Evolutionary conservation across 2,888 invertebrate genomes (phyloP), one percentile per base, ranked within the genome.

Genomic region (Crepidodera aurea): DNA sequence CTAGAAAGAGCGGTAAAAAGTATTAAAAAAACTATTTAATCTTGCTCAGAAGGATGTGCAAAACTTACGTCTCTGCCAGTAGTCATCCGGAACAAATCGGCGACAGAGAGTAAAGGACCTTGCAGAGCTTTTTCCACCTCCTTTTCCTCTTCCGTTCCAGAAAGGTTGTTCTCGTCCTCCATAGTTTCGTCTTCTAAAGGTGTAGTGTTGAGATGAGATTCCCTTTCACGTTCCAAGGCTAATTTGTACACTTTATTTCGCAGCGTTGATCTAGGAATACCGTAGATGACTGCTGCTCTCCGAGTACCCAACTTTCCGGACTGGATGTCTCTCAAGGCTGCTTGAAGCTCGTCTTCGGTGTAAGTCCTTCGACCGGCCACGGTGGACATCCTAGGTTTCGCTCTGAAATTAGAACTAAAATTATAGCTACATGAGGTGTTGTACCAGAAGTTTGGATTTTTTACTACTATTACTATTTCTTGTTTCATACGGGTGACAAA

Each of bases 211-310:
- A 85, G 78, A 83, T 89, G 80, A 80, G 85, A 86, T 76, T 90
- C 90, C 71, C 88, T 85, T 76, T 87, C 87, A 51, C 87, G 85
- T 73, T 92, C 92, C 82, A 89, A 83, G 59, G 88, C 86, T 76
- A 92, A 84, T 81, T 94, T 94, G 85, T 92, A 91, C 78, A 93
- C 94, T 83, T 98, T 98, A 84, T 97, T 98, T 66, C 98, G 88
- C 51, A 98, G 87, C 19, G 97, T 98, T 69, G 98, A 96, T 8
- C 65, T 88, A 5, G 98, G 98, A 78, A 98, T 96, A 74, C 96
- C 96, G 82, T 98, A 98, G 74, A 96, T 91, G 56, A 94, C 94
- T 54, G 98, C 94, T 6, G 98, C 97, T 62, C 97, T 86, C 44
- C 97, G 85, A 4, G 96, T 96, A 69, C 96, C 97, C 71, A 98